Evolutionary conservation across 1,140 invertebrate genomes (phyloP).

Genomic region (Macrobrachium nipponense): DNA sequence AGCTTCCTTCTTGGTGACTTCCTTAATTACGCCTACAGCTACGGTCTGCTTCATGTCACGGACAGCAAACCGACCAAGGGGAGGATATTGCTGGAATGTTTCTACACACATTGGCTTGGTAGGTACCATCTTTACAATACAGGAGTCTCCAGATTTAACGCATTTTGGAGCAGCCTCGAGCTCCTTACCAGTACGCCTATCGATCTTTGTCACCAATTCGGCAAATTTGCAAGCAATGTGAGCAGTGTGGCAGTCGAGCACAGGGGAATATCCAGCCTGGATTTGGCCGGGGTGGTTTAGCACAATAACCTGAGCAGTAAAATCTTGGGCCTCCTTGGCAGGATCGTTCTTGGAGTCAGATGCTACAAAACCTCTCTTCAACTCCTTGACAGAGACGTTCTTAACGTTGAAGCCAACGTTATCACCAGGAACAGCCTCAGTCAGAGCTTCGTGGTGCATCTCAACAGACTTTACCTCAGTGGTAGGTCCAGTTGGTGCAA

Average conservation of each 20-base stretch:
- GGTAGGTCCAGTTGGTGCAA: conserved; percentile 92
- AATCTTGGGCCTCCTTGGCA: conserved; percentile 90
- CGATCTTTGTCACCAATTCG: conserved; percentile 97
- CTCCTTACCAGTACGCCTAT: conserved; percentile 88
- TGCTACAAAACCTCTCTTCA: conserved; percentile 95
- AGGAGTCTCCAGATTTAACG: conserved; percentile 96
- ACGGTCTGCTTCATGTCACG: conserved; percentile 99
- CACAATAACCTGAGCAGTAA: conserved; percentile 96
- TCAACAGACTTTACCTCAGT: conserved; percentile 99
- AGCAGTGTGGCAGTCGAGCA: conserved; percentile 98
- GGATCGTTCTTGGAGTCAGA: conserved; percentile 97
- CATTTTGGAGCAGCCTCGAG: conserved; percentile 74
- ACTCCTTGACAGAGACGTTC: conserved; percentile 98
- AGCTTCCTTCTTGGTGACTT: conserved; percentile 86
- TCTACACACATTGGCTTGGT: conserved; percentile 98
- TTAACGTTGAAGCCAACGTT: conserved; percentile 99
- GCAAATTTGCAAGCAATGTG: conserved; percentile 99
- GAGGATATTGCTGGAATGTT: conserved; percentile 97
- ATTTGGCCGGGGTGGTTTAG: conserved; percentile 98
- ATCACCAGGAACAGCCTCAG: conserved; percentile 95
- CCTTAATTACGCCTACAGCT: conserved; percentile 97
- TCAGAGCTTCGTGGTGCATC: conserved; percentile 98
- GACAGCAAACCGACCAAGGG: conserved; percentile 97
- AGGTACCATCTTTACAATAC: conserved; percentile 92
- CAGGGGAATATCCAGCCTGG: conserved; percentile 95